phyloP scores from a whole-genome alignment of 2,797 vertebrate species.

The Crocodylus rhombifer region DNA sequence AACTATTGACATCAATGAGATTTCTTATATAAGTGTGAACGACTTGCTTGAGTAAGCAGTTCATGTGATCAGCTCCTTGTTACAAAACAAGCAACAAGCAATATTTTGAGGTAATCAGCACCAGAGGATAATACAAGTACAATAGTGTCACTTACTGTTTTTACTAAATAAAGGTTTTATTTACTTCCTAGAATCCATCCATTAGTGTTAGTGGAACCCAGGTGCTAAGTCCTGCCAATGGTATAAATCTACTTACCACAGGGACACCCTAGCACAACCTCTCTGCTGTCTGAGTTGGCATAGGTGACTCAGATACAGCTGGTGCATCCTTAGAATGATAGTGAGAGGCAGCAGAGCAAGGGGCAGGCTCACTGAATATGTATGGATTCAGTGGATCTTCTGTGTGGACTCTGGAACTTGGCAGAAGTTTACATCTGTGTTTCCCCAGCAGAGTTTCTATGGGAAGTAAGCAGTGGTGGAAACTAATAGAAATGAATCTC shows the following conservation, averaged over 20 bases:
- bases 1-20: background rate
- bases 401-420: background rate
- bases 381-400: background rate
- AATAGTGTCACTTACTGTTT: background rate
- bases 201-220: background rate
- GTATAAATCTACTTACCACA: background rate
- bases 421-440: background rate
- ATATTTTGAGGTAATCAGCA: background rate
- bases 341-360: background rate
- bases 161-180: background rate
- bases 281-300: background rate
- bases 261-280: background rate
- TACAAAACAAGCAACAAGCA: too few relatives aligned
- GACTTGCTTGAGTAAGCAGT: background rate
- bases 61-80: background rate
- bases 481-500: background rate
- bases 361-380: background rate
- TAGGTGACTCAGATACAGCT: background rate
- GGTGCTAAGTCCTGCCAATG: background rate
- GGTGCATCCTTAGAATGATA: background rate
- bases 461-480: background rate
- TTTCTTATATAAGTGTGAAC: background rate
- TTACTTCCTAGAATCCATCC: background rate
- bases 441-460: background rate
- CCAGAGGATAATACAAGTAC: too few relatives aligned